phyloP scores from a whole-genome alignment of 2,888 invertebrate species.

The Archips crataeganus region DNA sequence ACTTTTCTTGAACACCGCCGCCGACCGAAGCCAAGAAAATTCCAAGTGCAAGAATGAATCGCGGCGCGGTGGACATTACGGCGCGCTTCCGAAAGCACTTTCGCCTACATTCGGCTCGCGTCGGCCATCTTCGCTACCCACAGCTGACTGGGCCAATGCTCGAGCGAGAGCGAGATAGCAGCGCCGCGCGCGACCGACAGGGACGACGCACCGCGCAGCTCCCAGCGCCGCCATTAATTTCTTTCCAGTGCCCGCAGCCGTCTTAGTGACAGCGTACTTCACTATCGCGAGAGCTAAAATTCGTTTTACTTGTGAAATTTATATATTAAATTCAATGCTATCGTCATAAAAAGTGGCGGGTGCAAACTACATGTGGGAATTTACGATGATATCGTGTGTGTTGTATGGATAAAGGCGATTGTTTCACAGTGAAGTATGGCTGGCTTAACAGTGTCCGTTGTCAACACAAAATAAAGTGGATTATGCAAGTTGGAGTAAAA shows the following conservation, averaged over 20 bases:
- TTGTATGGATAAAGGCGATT: constrained; percentile 45
- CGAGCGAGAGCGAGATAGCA: constrained; percentile 61
- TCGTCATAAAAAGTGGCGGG: constrained; percentile 58
- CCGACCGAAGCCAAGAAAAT: constrained; percentile 50
- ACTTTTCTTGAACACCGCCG: constrained; percentile 47
- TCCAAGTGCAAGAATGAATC: constrained; percentile 48
- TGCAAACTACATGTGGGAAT: constrained; percentile 61
- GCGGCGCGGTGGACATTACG: constrained; percentile 47
- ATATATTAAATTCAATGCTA: constrained; percentile 70
- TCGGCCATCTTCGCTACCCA: constrained; percentile 76
- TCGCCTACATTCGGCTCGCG: constrained; percentile 73
- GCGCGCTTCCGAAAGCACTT: constrained; percentile 78
- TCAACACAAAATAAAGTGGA: constrained; percentile 82
- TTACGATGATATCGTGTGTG: constrained; percentile 54
- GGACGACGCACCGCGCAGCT: constrained; percentile 69
- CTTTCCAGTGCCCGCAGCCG: constrained; percentile 78
- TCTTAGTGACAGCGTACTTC: constrained; percentile 79
- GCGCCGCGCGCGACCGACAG: constrained; percentile 49
- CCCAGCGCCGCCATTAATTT: constrained; percentile 78
- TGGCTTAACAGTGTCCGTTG: constrained; percentile 76
- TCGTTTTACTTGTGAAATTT: constrained; percentile 79
- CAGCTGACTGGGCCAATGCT: constrained; percentile 79
- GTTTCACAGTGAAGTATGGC: constrained; percentile 68
- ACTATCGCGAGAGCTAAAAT: constrained; percentile 66
- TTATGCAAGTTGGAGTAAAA: constrained; percentile 82